A percentile compares a stretch with the other conserved stretches of the same genome.
Conservation (phyloP, 2,113 vertebrate genomes). For the Dasypus novemcinctus region DNA sequence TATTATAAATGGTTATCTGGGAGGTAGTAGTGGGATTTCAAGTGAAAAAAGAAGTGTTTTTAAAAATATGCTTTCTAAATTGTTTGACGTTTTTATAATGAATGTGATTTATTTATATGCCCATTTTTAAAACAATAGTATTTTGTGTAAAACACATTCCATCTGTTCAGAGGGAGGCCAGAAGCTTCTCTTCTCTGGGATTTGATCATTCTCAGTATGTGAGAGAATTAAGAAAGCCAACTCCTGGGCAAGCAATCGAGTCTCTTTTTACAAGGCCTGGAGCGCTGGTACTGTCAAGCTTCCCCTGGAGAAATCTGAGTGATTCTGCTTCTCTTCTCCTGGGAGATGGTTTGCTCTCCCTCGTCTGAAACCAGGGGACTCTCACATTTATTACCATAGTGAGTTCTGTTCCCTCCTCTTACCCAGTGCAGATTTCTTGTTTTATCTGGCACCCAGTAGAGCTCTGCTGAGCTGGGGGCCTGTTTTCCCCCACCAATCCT, state of each 20-base stretch:
- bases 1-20: background rate
- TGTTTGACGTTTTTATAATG: background rate
- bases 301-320: slow-evolving; percentile 61
- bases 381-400: slow-evolving; percentile 56
- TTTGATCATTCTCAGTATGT: background rate
- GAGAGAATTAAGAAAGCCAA: background rate
- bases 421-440: slow-evolving; percentile 51
- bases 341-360: slow-evolving; percentile 52
- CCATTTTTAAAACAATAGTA: background rate
- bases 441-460: slow-evolving; percentile 69
- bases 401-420: slow-evolving; percentile 38
- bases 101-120: background rate
- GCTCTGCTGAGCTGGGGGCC: slow-evolving; percentile 58
- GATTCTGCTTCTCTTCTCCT: background rate
- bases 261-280: slow-evolving; percentile 11
- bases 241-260: background rate
- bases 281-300: background rate
- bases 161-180: background rate
- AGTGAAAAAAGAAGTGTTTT: background rate
- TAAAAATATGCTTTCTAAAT: background rate
- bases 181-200: slow-evolving; percentile 52
- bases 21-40: background rate
- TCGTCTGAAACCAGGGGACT: slow-evolving; percentile 56
- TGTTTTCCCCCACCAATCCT: slow-evolving; percentile 50
- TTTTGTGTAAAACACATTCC: slow-evolving; percentile 8